Conservation (phyloP, 2,888 invertebrate species). For the Ptilodon capucinus region DNA sequence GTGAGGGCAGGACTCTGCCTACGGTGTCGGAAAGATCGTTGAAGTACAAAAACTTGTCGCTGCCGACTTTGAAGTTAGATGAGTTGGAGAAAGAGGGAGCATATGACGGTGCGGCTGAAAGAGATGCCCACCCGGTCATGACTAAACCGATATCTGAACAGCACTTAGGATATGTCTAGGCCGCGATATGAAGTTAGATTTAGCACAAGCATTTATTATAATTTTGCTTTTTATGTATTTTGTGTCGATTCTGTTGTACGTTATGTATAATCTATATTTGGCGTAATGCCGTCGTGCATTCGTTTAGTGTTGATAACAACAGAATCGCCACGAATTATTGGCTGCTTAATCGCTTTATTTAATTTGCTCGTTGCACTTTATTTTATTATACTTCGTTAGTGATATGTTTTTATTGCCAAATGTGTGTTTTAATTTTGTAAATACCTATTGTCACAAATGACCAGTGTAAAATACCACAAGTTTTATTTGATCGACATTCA, state of each 20-base stretch:
- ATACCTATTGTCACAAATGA: conserved; percentile 47
- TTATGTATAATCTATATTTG: too few relatives aligned
- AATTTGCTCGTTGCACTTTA: conserved; percentile 27
- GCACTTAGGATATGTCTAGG: conserved; percentile 81
- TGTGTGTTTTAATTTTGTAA: conserved; percentile 45
- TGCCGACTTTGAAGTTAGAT: conserved; percentile 73
- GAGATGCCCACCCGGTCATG: conserved; percentile 47
- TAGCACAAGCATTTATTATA: conserved; percentile 41
- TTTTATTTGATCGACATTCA: conserved; percentile 42
- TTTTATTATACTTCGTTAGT: conserved; percentile 29
- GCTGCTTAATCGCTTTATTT: conserved; percentile 42
- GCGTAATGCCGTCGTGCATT: too few relatives aligned
- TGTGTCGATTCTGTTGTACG: too few relatives aligned
- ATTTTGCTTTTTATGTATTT: conserved; percentile 35
- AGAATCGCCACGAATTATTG: too few relatives aligned
- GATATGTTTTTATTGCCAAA: conserved; percentile 25
- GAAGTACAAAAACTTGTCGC: conserved; percentile 66
- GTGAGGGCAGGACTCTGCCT: conserved; percentile 64
- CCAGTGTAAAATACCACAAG: conserved; percentile 67
- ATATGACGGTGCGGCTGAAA: conserved; percentile 59
- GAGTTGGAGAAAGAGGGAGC: conserved; percentile 54
- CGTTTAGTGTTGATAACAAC: too few relatives aligned
- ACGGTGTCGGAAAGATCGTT: conserved; percentile 61
- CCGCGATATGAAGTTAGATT: conserved; percentile 34
- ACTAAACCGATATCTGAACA: conserved; percentile 79